A percentile compares a stretch with the other conserved stretches of the same genome.
Conservation (phyloP, 1,140 invertebrate genomes). For the Halyomorpha halys region DNA sequence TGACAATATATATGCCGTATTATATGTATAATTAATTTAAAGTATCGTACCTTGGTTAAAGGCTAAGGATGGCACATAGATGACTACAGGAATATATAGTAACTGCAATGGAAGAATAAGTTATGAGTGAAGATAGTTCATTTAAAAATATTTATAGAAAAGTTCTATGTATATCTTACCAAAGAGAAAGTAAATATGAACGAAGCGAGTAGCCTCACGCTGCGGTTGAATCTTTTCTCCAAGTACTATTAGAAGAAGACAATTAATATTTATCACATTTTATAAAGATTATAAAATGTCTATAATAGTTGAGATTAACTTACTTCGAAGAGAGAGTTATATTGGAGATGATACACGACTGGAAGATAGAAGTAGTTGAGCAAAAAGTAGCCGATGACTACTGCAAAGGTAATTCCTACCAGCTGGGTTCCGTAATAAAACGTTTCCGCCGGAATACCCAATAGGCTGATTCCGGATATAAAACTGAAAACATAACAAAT, state of each 20-base stretch:
- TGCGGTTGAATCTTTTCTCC: constrained; percentile 52
- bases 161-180: constrained; percentile 34
- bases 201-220: constrained; percentile 50
- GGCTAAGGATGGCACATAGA: constrained; percentile 35
- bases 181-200: constrained; percentile 49
- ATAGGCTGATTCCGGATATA: constrained; percentile 77
- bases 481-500: constrained; percentile 46
- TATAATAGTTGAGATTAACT: neutral
- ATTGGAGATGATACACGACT: constrained; percentile 17
- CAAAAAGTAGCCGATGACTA: neutral
- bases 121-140: neutral
- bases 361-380: neutral
- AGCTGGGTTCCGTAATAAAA: constrained; percentile 74
- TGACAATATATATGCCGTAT: too few species aligned
- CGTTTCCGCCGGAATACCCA: constrained; percentile 78
- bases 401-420: neutral
- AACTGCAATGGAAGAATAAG: constrained; percentile 23
- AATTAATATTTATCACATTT: neutral
- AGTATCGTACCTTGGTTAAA: constrained; percentile 34
- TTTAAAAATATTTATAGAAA: neutral
- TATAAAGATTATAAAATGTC: neutral
- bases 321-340: constrained; percentile 21
- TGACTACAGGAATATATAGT: constrained; percentile 34
- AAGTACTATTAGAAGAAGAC: constrained; percentile 49
- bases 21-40: neutral